Conservation (phyloP, 2,888 invertebrate genomes). For the Margaritifera margaritifera region DNA sequence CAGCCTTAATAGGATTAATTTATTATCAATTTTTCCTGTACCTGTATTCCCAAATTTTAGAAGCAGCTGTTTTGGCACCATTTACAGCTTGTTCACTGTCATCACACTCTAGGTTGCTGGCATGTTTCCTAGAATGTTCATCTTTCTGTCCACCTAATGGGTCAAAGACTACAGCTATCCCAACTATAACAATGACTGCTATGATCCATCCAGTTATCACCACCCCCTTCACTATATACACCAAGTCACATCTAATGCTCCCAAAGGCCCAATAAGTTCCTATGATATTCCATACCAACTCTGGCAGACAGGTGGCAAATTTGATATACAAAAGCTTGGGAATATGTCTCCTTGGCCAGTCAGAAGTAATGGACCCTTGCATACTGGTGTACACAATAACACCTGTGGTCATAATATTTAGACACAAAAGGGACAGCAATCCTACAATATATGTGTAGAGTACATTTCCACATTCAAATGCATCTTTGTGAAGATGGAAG, state of each 20-base stretch:
- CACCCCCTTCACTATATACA: conserved; percentile 76
- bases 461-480: conserved; percentile 82
- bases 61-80: conserved; percentile 27
- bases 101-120: conserved; percentile 10
- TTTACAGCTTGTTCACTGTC: conserved; percentile 6
- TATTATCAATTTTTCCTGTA: conserved; percentile 10
- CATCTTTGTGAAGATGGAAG: conserved; percentile 78
- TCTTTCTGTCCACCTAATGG: conserved; percentile 79
- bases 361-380: conserved; percentile 86
- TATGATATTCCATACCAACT: conserved; percentile 85
- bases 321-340: conserved; percentile 82
- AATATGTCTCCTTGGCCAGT: conserved; percentile 81
- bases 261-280: conserved; percentile 87
- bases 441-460: conserved; percentile 84
- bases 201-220: conserved; percentile 88
- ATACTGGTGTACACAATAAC: conserved; percentile 63
- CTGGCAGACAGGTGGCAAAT: conserved; percentile 83
- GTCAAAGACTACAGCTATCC: conserved; percentile 86
- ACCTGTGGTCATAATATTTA: conserved; percentile 70
- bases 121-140: conserved; percentile 74
- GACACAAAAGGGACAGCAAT: conserved; percentile 64
- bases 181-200: conserved; percentile 81
- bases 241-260: conserved; percentile 48
- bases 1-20: too few relatives aligned
- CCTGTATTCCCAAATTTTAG: conserved; percentile 63